phyloP scores from a whole-genome alignment of 1,140 invertebrate genomes.

The Gryllus bimaculatus region DNA sequence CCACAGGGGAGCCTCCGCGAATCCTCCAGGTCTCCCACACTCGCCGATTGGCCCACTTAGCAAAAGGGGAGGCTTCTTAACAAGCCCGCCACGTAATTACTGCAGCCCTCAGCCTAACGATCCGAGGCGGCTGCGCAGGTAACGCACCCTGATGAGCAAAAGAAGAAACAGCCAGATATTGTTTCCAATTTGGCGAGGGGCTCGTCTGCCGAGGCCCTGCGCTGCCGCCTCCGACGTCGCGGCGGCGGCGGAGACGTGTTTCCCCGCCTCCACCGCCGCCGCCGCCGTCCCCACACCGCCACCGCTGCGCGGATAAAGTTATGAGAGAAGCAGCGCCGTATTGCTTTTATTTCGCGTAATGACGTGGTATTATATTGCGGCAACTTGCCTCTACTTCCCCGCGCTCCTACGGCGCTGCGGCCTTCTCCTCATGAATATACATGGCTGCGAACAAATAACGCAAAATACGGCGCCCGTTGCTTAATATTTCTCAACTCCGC shows the following conservation, averaged over 20 bases:
- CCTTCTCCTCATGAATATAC: background rate
- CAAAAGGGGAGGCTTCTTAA: background rate
- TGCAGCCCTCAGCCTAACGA: background rate
- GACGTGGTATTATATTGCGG: background rate
- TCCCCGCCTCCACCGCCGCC: too few relatives aligned
- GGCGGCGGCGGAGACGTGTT: too few relatives aligned
- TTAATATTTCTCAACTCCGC: background rate
- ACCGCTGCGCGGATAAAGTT: too few relatives aligned
- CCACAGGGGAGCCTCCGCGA: too few relatives aligned
- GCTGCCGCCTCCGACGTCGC: background rate
- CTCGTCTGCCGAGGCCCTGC: background rate
- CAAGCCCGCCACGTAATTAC: background rate
- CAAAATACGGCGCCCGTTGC: background rate
- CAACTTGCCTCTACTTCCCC: background rate
- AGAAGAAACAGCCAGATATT: slow-evolving; percentile 4
- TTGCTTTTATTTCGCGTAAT: slow-evolving; percentile 5
- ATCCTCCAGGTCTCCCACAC: too few relatives aligned
- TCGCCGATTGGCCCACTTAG: background rate
- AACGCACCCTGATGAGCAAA: background rate
- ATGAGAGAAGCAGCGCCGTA: background rate
- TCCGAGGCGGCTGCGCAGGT: background rate
- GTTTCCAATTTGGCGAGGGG: background rate
- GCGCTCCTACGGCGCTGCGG: too few relatives aligned
- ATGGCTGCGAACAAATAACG: background rate
- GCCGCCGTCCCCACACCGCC: too few relatives aligned